Conservation (phyloP, 92 coral and sea anemone species). For the Phenganax stokvisi region DNA sequence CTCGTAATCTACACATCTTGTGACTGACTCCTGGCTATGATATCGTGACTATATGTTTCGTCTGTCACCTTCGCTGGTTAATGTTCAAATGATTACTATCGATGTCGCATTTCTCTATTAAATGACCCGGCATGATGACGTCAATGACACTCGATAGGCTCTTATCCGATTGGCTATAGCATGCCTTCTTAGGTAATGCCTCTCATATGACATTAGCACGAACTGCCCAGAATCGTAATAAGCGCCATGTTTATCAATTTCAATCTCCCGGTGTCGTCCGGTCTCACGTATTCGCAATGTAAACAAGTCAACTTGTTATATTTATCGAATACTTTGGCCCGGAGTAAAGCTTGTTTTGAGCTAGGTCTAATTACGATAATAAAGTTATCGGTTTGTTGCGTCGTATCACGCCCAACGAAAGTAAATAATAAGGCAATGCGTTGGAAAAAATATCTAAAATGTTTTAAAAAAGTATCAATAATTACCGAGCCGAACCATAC, state of each 20-base stretch:
- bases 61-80: conserved; percentile 5
- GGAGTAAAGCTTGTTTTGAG: too few relatives aligned
- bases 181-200: conserved; percentile 7
- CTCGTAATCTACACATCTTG: conserved; percentile 35
- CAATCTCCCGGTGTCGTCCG: background rate
- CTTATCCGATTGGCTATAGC: conserved; percentile 22
- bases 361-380: too few relatives aligned
- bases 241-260: background rate
- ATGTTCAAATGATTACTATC: background rate
- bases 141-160: conserved; percentile 11
- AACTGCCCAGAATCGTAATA: background rate
- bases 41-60: background rate
- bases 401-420: too few relatives aligned
- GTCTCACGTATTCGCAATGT: too few relatives aligned
- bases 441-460: too few relatives aligned
- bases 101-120: conserved; percentile 2
- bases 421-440: too few relatives aligned
- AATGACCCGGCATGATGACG: conserved; percentile 10
- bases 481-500: too few relatives aligned
- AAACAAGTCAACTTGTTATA: too few relatives aligned
- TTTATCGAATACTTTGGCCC: too few relatives aligned
- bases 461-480: too few relatives aligned
- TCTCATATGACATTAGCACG: background rate
- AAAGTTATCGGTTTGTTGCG: too few relatives aligned
- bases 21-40: background rate